Conservation (phyloP, 2,888 invertebrate genomes). For the Kuschelorhynchus macadamiae region DNA sequence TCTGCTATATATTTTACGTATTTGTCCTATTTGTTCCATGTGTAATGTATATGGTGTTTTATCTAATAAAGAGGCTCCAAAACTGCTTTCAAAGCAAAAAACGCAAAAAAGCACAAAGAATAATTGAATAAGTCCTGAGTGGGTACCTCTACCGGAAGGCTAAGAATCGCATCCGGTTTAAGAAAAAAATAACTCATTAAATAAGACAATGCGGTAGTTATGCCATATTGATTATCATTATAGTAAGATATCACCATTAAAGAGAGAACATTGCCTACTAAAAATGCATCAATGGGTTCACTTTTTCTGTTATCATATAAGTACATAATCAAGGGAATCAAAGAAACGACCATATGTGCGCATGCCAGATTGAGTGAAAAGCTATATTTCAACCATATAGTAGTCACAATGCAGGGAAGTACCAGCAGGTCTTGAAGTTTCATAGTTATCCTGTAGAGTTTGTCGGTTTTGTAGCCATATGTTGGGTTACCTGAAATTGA, state of each 20-base stretch:
- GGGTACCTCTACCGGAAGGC: slow-evolving; percentile 60
- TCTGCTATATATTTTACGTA: too few species aligned
- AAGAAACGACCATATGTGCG: slow-evolving; percentile 52
- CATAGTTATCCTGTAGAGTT: slow-evolving; percentile 58
- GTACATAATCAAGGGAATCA: slow-evolving; percentile 58
- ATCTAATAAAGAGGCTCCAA: slow-evolving; percentile 40
- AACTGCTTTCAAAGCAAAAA: slow-evolving; percentile 62
- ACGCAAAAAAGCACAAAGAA: slow-evolving; percentile 65
- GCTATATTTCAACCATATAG: slow-evolving; percentile 56
- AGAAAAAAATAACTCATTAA: slow-evolving; percentile 62
- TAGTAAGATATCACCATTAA: slow-evolving; percentile 58
- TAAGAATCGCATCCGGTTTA: slow-evolving; percentile 57
- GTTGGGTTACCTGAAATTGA: slow-evolving; percentile 63
- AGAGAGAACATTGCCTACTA: slow-evolving; percentile 57
- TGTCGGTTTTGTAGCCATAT: slow-evolving; percentile 59
- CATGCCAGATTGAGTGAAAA: slow-evolving; percentile 52
- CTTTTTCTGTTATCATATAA: slow-evolving; percentile 52
- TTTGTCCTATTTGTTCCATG: too few species aligned
- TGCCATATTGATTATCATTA: slow-evolving; percentile 62
- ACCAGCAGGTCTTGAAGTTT: slow-evolving; percentile 59
- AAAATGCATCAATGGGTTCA: slow-evolving; percentile 57
- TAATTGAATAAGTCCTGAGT: slow-evolving; percentile 66
- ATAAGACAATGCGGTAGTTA: slow-evolving; percentile 60
- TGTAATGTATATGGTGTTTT: too few species aligned
- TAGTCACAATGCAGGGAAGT: slow-evolving; percentile 58